Evolutionary conservation across 2,113 vertebrate genomes (phyloP).

Genomic region (Arothron firmamentum): DNA sequence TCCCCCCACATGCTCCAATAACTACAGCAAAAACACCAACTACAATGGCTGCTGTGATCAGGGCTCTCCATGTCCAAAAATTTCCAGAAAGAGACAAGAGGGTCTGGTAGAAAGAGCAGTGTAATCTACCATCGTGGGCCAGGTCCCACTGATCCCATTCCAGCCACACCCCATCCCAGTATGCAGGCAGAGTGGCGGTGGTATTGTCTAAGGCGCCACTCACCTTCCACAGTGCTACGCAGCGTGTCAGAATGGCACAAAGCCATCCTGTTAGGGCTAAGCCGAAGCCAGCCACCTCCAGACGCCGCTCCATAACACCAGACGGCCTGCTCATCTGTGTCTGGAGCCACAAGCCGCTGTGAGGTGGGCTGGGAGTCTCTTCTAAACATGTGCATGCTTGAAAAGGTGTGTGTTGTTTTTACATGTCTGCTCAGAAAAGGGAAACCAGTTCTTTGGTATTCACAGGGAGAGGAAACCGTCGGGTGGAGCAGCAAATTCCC

Average conservation of each 20-base stretch:
- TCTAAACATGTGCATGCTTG: slow-evolving; percentile 33
- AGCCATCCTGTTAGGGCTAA: slow-evolving; percentile 67
- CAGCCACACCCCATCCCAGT: slow-evolving; percentile 93
- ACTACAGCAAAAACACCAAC: slow-evolving; percentile 70
- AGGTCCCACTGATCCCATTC: slow-evolving; percentile 85
- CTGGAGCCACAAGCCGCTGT: slow-evolving; percentile 18
- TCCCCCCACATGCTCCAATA: slow-evolving; percentile 63
- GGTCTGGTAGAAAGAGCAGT: slow-evolving; percentile 86
- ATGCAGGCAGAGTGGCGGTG: slow-evolving; percentile 81
- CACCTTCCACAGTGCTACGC: slow-evolving; percentile 86
- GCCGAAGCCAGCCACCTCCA: slow-evolving; percentile 60
- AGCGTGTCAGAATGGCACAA: slow-evolving; percentile 75
- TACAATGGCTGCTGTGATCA: slow-evolving; percentile 75
- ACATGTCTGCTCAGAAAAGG: slow-evolving; percentile 18
- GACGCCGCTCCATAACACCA: slow-evolving; percentile 58
- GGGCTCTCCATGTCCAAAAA: slow-evolving; percentile 80
- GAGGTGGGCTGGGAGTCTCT: slow-evolving; percentile 32
- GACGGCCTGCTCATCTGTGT: slow-evolving; percentile 20
- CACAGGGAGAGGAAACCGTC: slow-evolving; percentile 37
- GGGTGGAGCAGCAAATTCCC: slow-evolving; percentile 55
- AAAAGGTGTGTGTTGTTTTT: slow-evolving; percentile 12
- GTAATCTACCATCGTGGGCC: slow-evolving; percentile 80
- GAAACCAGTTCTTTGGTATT: slow-evolving; percentile 60
- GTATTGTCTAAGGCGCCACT: slow-evolving; percentile 74
- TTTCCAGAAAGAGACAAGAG: slow-evolving; percentile 79